These are phyloP conservation scores for Rhopalosiphum maidis DNA, from an alignment of 1,140 invertebrate genomes.

Conservation along the genomic window DNA sequence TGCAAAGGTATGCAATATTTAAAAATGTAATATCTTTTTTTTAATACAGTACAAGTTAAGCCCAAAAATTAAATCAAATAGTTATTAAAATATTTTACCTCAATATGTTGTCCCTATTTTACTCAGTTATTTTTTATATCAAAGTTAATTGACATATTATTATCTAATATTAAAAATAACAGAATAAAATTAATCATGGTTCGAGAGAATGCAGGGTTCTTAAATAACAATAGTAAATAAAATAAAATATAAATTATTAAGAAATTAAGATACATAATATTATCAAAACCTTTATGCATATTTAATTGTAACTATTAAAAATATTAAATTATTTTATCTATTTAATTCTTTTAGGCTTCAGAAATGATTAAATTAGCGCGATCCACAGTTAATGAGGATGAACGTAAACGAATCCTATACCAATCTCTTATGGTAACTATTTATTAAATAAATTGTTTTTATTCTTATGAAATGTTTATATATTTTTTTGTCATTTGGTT, in stretches of 20 bases:
- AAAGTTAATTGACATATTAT: not conserved
- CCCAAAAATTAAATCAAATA: not conserved
- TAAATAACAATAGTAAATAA: no score
- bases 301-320: not conserved
- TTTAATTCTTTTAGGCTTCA: slow-evolving; percentile 72
- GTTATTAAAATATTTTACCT: no score
- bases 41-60: not conserved
- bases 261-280: not conserved
- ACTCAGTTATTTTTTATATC: not conserved
- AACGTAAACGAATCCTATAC: slow-evolving; percentile 64
- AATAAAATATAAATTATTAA: no score
- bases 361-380: slow-evolving; percentile 85
- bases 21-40: not conserved
- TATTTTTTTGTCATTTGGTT: not conserved
- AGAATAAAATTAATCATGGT: not conserved
- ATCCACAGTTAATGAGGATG: slow-evolving; percentile 71
- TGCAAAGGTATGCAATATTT: slow-evolving; percentile 73
- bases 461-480: not conserved
- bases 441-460: not conserved
- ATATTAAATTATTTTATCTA: not conserved
- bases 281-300: not conserved
- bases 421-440: slow-evolving; percentile 49
- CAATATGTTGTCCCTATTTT: not conserved
- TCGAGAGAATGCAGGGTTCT: no score
- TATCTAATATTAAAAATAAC: not conserved